These are phyloP conservation scores for Darevskia mixta DNA, from an alignment of 2,797 vertebrate species.

Conservation along the genomic window DNA sequence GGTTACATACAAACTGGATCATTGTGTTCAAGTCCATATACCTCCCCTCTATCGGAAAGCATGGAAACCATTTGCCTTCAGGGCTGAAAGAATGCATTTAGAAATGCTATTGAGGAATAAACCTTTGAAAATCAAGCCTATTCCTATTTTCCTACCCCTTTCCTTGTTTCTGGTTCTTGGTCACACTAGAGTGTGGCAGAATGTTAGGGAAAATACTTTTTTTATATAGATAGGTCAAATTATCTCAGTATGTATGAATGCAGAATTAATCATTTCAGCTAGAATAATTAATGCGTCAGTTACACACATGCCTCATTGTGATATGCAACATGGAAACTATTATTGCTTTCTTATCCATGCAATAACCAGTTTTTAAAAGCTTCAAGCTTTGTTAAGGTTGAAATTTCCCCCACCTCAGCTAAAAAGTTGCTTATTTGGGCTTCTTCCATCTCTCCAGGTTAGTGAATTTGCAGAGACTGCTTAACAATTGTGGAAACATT, in stretches of 20 bases:
- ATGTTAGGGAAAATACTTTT: not conserved
- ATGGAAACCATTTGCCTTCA: not conserved
- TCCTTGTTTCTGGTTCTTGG: not conserved
- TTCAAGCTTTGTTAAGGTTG: not conserved
- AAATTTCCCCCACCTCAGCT: not conserved
- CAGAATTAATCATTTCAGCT: not conserved
- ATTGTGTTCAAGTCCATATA: not conserved
- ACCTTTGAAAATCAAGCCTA: not conserved
- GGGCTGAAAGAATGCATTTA: not conserved
- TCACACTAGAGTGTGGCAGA: not conserved
- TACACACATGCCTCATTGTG: not conserved
- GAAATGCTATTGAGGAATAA: not conserved
- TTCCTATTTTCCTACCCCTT: not conserved
- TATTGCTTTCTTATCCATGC: not conserved
- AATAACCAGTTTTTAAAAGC: conserved; percentile 8
- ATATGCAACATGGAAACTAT: not conserved
- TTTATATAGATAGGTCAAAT: not conserved
- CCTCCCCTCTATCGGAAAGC: not conserved
- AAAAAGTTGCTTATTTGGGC: not conserved
- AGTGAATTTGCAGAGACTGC: not conserved
- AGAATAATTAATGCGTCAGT: not conserved
- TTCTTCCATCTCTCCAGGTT: not conserved
- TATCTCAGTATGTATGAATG: not conserved
- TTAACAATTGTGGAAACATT: not conserved
- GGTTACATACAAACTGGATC: too few species aligned